phyloP scores from a whole-genome alignment of 2,113 vertebrate species.

The Rhagologus leucostigma region DNA sequence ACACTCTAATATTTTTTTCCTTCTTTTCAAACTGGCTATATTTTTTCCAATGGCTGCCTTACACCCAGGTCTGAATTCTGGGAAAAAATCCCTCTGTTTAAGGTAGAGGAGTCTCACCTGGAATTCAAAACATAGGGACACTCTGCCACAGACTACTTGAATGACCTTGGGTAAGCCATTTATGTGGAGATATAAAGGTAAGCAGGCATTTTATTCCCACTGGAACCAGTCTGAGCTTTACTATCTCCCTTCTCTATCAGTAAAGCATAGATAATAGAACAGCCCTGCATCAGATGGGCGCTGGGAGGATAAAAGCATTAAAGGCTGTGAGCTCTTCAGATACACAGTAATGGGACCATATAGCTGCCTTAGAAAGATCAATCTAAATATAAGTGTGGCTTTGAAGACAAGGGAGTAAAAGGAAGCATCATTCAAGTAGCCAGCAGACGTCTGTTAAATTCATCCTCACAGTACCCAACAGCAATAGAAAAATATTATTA shows the following conservation, averaged over 20 bases:
- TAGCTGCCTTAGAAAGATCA: slow-evolving; percentile 39
- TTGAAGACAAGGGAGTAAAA: slow-evolving; percentile 48
- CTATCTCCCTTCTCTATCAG: slow-evolving; percentile 23
- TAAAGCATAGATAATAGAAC: slow-evolving; percentile 36
- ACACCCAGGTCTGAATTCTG: not conserved
- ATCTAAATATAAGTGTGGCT: slow-evolving; percentile 52
- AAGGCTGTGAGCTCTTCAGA: slow-evolving; percentile 41
- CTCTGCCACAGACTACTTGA: slow-evolving; percentile 8
- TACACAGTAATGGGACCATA: slow-evolving; percentile 36
- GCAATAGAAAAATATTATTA: not conserved
- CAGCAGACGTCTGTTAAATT: not conserved
- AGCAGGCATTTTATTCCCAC: slow-evolving; percentile 41
- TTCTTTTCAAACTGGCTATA: not conserved
- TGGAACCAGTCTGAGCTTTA: slow-evolving; percentile 30
- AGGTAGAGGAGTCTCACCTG: not conserved
- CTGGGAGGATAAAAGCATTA: slow-evolving; percentile 39
- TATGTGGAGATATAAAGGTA: slow-evolving; percentile 32
- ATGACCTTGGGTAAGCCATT: slow-evolving; percentile 39
- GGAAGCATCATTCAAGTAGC: slow-evolving; percentile 1
- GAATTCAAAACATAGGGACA: not conserved
- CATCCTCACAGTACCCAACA: not conserved
- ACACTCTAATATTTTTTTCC: not conserved
- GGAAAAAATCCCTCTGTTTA: not conserved
- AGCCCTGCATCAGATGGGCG: not conserved
- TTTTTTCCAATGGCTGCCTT: not conserved